Evolutionary conservation across 2,113 vertebrate genomes (phyloP), one percentile per base, ranked within the genome.

Genomic region (Rostratula benghalensis): DNA sequence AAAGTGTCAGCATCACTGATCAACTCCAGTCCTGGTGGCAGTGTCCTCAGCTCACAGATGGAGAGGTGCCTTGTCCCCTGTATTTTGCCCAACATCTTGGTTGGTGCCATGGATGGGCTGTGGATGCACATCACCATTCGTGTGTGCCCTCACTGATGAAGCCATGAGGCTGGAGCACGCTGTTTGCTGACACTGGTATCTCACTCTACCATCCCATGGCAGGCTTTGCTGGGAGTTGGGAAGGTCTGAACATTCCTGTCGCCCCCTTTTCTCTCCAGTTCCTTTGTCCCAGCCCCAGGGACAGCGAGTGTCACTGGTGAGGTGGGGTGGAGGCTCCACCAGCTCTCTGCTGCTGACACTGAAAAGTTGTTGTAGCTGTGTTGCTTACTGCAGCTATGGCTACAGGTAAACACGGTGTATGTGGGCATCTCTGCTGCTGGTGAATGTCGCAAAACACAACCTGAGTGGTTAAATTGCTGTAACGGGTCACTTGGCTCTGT

Each of bases 101-200:
- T 13, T 7, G 33, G 27, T 37, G 82, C 59, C 27, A 2, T 10
- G 39, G 11, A 13, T 1, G 28, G 41, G 24, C 50, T 46, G 25
- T 17, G 59, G 37, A 4, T 7, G 18, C 48, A 6, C 6, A 1
- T 45, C 59, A 17, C 50, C 21, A 2, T 30, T 8, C 50, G 1
- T 3, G 16, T 5, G 23, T 39, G 50, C n/a, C 51, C 17, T 28
- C 11, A 1, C 21, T 2, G 4, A 39, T n/a, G 60, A 33, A 37
- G 48, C 16, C 21, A 30, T 31, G 1, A 25, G 43, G 57, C 33
- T 33, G 5, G 48, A 3, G 10, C 25, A 13, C 21, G 15, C 21
- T 1, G 2, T 37, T 46, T 37, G 27, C 57, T 4, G 23, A 4
- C 10, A 5, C 39, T 4, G 41, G 22, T 21, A 6, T 18, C 48